Evolutionary conservation across 2,797 vertebrate genomes (phyloP).

Genomic region (Syncerus caffer): DNA sequence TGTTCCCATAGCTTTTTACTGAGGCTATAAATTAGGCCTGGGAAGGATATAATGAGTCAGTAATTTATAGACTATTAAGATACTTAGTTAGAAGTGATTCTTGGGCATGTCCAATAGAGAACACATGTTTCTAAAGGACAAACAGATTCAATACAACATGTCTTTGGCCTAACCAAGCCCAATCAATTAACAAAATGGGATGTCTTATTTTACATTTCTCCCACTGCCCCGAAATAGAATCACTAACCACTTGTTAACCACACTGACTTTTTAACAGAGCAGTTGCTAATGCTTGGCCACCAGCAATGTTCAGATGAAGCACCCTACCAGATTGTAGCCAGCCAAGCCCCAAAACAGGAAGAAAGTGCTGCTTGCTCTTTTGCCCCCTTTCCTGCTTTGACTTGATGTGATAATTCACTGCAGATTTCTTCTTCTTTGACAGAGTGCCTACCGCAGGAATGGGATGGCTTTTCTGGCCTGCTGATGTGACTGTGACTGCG

Average conservation of each 20-base stretch:
- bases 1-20: slow-evolving; percentile 70
- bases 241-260: slow-evolving; percentile 88
- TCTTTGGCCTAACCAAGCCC: slow-evolving; percentile 66
- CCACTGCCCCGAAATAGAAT: slow-evolving; percentile 81
- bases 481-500: slow-evolving; percentile 82
- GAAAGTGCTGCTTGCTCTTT: slow-evolving; percentile 80
- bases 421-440: slow-evolving; percentile 86
- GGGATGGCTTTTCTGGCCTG: slow-evolving; percentile 95
- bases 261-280: slow-evolving; percentile 83
- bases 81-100: slow-evolving; percentile 73
- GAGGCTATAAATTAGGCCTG: slow-evolving; percentile 65
- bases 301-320: slow-evolving; percentile 85
- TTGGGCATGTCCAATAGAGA: slow-evolving; percentile 54
- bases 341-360: slow-evolving; percentile 83
- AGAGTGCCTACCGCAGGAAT: slow-evolving; percentile 91
- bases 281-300: slow-evolving; percentile 80
- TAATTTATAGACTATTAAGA: slow-evolving; percentile 76
- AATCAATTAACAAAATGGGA: slow-evolving; percentile 78
- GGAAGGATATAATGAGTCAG: slow-evolving; percentile 69
- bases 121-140: slow-evolving; percentile 73
- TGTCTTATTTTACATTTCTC: slow-evolving; percentile 78
- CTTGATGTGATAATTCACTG: slow-evolving; percentile 86
- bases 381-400: slow-evolving; percentile 80
- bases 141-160: slow-evolving; percentile 67
- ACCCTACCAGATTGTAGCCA: slow-evolving; percentile 81